Evolutionary conservation across 1,140 invertebrate genomes (phyloP).

Genomic region (Hyles euphorbiae): DNA sequence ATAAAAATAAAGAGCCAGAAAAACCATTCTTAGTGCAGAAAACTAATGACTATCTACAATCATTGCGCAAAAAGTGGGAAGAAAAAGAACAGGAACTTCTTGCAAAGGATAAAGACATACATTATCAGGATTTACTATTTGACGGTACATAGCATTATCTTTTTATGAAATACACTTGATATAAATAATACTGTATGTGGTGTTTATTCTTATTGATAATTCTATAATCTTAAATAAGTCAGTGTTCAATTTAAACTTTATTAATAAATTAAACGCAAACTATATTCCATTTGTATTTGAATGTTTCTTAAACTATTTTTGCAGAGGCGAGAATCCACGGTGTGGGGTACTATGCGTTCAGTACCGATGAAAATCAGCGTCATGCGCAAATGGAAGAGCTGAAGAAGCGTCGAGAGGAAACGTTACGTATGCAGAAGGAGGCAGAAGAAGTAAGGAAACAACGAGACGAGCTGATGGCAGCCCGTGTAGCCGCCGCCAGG

Average conservation of each 20-base stretch:
- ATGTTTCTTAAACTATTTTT: slow-evolving; percentile 35
- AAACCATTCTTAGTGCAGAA: slow-evolving; percentile 58
- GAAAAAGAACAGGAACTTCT: slow-evolving; percentile 78
- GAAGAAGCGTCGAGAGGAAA: slow-evolving; percentile 82
- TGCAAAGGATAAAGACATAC: slow-evolving; percentile 81
- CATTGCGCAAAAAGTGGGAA: slow-evolving; percentile 80
- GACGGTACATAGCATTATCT: slow-evolving; percentile 77
- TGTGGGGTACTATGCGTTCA: slow-evolving; percentile 92
- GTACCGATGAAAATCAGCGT: slow-evolving; percentile 86
- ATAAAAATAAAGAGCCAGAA: slow-evolving; percentile 28
- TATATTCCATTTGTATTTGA: too few species aligned
- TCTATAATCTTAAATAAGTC: too few species aligned
- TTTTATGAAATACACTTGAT: background rate
- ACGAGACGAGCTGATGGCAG: slow-evolving; percentile 82
- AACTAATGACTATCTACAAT: slow-evolving; percentile 76
- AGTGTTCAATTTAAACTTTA: too few species aligned
- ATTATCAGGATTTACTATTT: slow-evolving; percentile 93
- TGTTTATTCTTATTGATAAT: too few species aligned
- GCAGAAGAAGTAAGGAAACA: slow-evolving; percentile 79
- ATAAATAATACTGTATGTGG: too few species aligned
- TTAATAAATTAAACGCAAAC: too few species aligned
- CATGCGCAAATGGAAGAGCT: slow-evolving; percentile 86
- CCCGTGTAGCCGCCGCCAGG: slow-evolving; percentile 85
- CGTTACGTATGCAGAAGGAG: slow-evolving; percentile 80
- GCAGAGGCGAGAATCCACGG: slow-evolving; percentile 91